Evolutionary conservation across 2,113 vertebrate genomes (phyloP).

Genomic region (Erythrolamprus reginae): DNA sequence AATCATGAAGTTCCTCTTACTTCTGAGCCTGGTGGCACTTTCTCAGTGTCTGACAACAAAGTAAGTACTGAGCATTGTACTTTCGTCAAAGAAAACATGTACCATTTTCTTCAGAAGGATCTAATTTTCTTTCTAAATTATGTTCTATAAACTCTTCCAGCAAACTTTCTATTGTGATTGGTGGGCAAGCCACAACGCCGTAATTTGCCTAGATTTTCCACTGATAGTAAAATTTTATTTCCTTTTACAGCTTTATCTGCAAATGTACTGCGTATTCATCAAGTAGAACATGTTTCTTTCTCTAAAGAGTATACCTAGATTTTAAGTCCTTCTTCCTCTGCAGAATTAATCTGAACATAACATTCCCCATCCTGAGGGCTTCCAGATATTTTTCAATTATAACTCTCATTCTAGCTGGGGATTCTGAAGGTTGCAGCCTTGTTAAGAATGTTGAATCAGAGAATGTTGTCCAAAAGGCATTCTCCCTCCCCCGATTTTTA

Average conservation of each 20-base stretch:
- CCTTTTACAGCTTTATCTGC: background rate
- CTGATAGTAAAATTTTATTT: background rate
- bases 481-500: background rate
- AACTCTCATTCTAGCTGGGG: background rate
- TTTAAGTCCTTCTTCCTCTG: background rate
- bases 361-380: background rate
- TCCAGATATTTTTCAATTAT: background rate
- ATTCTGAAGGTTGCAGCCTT: background rate
- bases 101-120: background rate
- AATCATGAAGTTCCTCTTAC: slow-evolving; percentile 61
- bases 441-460: background rate
- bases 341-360: background rate
- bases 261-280: background rate
- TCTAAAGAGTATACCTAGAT: background rate
- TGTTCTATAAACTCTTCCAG: background rate
- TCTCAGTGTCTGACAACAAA: slow-evolving; percentile 45
- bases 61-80: slow-evolving; percentile 37
- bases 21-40: slow-evolving; percentile 56
- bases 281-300: background rate
- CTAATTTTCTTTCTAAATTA: background rate
- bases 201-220: background rate
- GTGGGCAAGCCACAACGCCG: background rate
- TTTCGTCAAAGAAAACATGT: background rate
- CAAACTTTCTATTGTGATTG: background rate
- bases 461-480: background rate